Evolutionary conservation across 2,113 vertebrate genomes (phyloP), one percentile per base, ranked within the genome.

Genomic region (Copsychus sechellarum): DNA sequence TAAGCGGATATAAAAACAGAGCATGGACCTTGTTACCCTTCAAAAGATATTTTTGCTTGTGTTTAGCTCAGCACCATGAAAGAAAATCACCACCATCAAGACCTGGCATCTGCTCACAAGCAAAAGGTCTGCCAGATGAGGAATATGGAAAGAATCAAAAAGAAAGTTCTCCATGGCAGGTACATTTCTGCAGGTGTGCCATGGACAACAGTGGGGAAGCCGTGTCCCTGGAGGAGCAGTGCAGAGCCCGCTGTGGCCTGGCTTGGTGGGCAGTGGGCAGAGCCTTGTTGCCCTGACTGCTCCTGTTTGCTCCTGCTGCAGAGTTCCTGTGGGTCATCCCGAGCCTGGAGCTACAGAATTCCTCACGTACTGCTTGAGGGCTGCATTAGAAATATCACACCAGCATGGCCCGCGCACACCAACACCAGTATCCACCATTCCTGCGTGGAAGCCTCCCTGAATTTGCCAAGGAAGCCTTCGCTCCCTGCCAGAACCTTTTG

Each of bases 1-100:
- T 96, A 64, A 73, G 45, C 60, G 85, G 58, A 56, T 47, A 78
- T 11, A 77, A 78, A 92, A 81, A 3, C 29, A 90, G 54, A 76
- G 25, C 38, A 34, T 38, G 47, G 56, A 34, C 62, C 82, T 65
- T 58, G 34, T 48, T 92, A 91, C 60, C 56, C 33, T 92, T 57
- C 56, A 77, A 64, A 84, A 40, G 25, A 25, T 85, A 60, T 67
- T 96, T 92, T 66, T 54, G 54, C 38, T 88, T 73, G 47, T 36
- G 25, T 83, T 66, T 65, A 88, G 50, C 33, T 82, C 36, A n/a
- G 74, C n/a, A n/a, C 14, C 7, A 1, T 67, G 71, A 94, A 29
- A 64, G 29, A 88, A 71, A 33, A 56, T 28, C n/a, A 80, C 48
- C 12, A 4, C 33, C 26, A 40, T 25, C 1, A 5, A 48, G 38